phyloP scores from a whole-genome alignment of 53 echinoderm and acorn worm genomes.

The Paelopatides confundens region DNA sequence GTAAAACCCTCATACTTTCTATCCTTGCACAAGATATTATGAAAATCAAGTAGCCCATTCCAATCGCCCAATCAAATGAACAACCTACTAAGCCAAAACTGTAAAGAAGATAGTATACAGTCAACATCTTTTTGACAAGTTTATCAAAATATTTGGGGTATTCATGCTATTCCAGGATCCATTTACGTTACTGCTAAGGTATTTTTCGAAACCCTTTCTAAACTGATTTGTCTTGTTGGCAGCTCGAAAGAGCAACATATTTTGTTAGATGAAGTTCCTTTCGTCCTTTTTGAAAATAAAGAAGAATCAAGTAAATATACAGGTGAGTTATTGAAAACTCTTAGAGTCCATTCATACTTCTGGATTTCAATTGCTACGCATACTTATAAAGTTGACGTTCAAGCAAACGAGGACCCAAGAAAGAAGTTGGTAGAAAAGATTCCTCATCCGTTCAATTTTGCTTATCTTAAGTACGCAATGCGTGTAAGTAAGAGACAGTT shows the following conservation, averaged over 20 bases:
- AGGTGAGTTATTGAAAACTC: background rate
- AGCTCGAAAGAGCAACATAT: background rate
- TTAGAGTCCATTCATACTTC: background rate
- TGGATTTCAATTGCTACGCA: slow-evolving; percentile 12
- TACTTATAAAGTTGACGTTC: slow-evolving; percentile 31
- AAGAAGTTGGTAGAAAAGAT: background rate
- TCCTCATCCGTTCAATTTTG: background rate
- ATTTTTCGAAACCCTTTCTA: background rate
- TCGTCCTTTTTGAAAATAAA: background rate
- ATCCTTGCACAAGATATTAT: background rate
- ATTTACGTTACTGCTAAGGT: background rate
- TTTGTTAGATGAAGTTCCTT: background rate
- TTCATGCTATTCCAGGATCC: background rate
- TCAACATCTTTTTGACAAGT: background rate
- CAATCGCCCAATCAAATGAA: background rate
- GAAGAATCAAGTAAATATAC: background rate
- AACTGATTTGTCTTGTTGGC: background rate
- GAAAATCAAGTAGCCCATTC: background rate
- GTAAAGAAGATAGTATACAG: background rate
- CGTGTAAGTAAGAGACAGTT: slow-evolving; percentile 4
- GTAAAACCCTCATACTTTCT: background rate
- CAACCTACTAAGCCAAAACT: background rate
- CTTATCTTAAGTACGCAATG: slow-evolving; percentile 17
- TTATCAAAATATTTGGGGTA: background rate
- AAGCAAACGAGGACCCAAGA: background rate